Conservation (phyloP, 2,113 vertebrate genomes). For the Mastomys natalensis region DNA sequence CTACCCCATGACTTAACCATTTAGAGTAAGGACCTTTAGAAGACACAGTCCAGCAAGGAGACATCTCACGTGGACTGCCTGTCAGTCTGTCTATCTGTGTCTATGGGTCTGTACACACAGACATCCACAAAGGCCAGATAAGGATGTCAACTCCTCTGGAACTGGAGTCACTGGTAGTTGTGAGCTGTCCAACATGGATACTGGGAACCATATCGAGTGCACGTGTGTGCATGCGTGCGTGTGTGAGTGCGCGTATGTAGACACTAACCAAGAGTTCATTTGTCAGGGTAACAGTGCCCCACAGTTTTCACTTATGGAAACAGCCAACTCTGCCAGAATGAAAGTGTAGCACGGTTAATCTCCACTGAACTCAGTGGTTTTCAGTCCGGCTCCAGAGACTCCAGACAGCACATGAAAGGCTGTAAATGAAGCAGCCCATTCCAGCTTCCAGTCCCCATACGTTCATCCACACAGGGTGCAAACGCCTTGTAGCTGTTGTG, state of each 20-base stretch:
- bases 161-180: background rate
- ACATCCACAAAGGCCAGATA: background rate
- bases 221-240: no score
- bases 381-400: background rate
- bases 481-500: background rate
- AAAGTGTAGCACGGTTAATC: background rate
- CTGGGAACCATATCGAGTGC: background rate
- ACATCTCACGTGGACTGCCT: accelerated
- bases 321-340: background rate
- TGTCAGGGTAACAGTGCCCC: background rate
- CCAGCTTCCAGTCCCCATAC: background rate
- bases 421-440: background rate
- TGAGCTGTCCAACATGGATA: background rate
- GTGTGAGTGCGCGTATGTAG: background rate
- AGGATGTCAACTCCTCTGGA: background rate
- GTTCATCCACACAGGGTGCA: background rate
- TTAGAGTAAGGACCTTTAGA: background rate
- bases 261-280: background rate
- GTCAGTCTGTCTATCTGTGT: background rate
- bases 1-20: background rate
- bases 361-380: background rate
- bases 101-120: background rate
- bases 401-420: background rate
- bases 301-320: background rate
- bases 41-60: background rate